These are phyloP conservation scores for Hyles lineata DNA, from an alignment of 2,888 invertebrate species.

Conservation along the genomic window DNA sequence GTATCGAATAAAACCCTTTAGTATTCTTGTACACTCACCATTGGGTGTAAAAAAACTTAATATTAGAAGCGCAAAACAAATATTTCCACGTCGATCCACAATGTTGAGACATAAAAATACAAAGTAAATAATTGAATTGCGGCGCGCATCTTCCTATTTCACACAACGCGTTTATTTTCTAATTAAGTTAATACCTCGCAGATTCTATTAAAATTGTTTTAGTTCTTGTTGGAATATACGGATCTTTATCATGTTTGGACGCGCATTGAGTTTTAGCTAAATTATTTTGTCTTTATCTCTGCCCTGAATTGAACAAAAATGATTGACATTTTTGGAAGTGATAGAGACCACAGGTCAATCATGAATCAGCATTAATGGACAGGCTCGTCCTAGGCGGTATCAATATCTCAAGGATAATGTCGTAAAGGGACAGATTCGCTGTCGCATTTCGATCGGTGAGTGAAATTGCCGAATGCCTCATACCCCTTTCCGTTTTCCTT, in stretches of 20 bases:
- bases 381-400: no score
- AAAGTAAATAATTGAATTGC: conserved; percentile 1
- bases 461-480: no score
- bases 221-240: neutral
- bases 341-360: no score
- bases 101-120: neutral
- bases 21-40: no score
- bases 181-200: conserved; percentile 8
- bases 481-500: no score
- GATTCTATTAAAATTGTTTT: conserved; percentile 5
- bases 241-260: neutral
- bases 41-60: no score
- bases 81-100: neutral
- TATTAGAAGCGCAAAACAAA: neutral
- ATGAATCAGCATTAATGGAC: no score
- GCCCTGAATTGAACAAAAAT: neutral
- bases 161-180: conserved; percentile 1
- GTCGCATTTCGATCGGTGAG: neutral
- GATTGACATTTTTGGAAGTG: neutral
- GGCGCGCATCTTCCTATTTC: conserved; percentile 9
- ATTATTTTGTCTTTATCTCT: neutral
- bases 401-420: no score
- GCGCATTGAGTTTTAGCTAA: neutral
- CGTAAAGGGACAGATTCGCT: neutral
- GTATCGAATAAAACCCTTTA: no score